Conservation (phyloP, 2,113 vertebrate genomes). For the Gulo gulo region DNA sequence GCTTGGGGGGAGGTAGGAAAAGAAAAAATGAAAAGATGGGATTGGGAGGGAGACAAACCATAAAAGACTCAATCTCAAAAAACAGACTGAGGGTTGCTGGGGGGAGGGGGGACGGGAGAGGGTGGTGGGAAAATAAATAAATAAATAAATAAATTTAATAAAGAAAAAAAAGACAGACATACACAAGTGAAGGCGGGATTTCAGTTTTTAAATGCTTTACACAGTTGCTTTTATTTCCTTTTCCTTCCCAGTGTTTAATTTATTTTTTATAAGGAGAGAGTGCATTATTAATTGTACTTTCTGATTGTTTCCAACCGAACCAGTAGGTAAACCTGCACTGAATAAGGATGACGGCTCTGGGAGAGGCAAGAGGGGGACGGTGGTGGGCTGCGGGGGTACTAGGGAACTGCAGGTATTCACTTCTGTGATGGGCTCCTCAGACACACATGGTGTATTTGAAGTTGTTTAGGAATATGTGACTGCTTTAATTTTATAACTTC, state of each 20-base stretch:
- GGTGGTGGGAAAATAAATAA: too few species aligned
- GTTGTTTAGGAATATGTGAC: background rate
- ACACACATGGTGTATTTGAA: background rate
- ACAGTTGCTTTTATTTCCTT: background rate
- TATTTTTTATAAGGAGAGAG: background rate
- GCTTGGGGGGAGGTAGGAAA: too few species aligned
- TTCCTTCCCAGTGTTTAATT: background rate
- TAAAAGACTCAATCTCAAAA: too few species aligned
- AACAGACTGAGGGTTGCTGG: too few species aligned
- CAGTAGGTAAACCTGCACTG: background rate
- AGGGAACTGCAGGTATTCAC: background rate
- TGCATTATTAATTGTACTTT: conserved; percentile 8
- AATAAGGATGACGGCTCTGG: background rate
- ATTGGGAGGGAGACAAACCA: too few species aligned
- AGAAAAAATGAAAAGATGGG: too few species aligned
- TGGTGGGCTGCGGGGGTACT: background rate
- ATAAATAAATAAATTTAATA: too few species aligned
- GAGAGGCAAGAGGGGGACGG: background rate
- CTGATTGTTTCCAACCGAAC: background rate
- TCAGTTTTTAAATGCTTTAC: conserved; percentile 30
- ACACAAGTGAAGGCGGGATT: conserved; percentile 22
- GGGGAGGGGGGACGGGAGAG: too few species aligned
- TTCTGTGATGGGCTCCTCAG: background rate
- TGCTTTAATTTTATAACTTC: background rate
- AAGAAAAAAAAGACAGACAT: background rate